phyloP scores from a whole-genome alignment of 2,113 vertebrate species.

The Zosterops japonicus region DNA sequence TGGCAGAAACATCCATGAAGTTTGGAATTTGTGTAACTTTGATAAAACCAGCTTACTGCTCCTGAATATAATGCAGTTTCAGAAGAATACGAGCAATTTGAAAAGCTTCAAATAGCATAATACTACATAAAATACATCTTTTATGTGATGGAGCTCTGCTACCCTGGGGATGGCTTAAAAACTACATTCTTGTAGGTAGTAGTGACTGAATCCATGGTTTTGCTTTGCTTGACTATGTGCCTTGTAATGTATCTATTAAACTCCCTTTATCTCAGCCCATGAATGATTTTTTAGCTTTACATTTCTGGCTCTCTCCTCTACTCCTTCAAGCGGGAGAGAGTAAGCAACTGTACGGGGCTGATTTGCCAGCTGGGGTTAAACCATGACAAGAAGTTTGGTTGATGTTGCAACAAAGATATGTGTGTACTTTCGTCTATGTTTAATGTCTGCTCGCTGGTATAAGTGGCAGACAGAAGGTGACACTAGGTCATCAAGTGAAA shows the following conservation, averaged over 20 bases:
- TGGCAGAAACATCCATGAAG: not conserved
- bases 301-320: not conserved
- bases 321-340: not conserved
- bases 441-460: not conserved
- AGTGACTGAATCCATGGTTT: not conserved
- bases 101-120: not conserved
- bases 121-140: not conserved
- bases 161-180: not conserved
- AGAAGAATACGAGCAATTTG: not conserved
- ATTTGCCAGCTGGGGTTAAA: not conserved
- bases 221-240: not conserved
- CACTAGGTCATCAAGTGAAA: not conserved
- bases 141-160: not conserved
- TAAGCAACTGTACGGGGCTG: rapidly evolving
- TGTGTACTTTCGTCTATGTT: not conserved
- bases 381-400: not conserved
- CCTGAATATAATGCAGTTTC: not conserved
- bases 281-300: not conserved
- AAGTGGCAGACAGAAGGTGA: not conserved
- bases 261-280: not conserved
- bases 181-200: not conserved
- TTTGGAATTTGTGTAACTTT: not conserved
- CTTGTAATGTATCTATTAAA: not conserved
- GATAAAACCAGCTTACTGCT: not conserved
- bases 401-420: not conserved